phyloP scores from a whole-genome alignment of 2,888 invertebrate species.

The Pristionchus japonicus region DNA sequence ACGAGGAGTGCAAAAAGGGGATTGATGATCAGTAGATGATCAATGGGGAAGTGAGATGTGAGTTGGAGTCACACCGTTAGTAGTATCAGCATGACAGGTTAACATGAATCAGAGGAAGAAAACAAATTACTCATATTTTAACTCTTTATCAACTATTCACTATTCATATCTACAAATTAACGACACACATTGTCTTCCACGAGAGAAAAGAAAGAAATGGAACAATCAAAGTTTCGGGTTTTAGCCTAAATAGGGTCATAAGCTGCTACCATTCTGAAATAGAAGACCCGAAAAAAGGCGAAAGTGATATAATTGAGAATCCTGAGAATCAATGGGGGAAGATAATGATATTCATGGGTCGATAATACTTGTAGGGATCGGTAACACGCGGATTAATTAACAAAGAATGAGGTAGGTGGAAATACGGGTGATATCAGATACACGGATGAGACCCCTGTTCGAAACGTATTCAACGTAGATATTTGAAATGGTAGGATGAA shows the following conservation, averaged over 20 bases:
- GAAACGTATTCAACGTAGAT: conserved; percentile 23
- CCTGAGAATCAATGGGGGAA: not conserved
- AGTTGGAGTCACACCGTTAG: not conserved
- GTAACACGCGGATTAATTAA: not conserved
- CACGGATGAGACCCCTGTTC: not conserved
- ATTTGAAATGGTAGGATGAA: not conserved
- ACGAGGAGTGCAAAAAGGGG: not conserved
- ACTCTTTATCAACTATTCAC: conserved; percentile 26
- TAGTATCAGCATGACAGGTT: not conserved
- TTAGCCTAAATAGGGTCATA: conserved; percentile 1
- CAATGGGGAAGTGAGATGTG: not conserved
- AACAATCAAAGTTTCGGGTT: not conserved
- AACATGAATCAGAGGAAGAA: not conserved
- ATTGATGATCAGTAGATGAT: not conserved
- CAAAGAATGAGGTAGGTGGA: not conserved
- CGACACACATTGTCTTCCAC: not conserved
- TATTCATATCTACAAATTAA: not conserved
- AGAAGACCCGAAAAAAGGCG: not conserved
- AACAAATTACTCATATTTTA: not conserved
- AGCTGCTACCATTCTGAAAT: not conserved
- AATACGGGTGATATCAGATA: not conserved
- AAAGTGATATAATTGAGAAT: not conserved
- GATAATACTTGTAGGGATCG: conserved; percentile 6
- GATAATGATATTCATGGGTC: conserved; percentile 2
- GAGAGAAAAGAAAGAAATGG: not conserved